Percentiles rank a stretch among this genome's conserved stretches.
phyloP scores from a whole-genome alignment of 2,888 invertebrate species.

The Euproctis similis region DNA sequence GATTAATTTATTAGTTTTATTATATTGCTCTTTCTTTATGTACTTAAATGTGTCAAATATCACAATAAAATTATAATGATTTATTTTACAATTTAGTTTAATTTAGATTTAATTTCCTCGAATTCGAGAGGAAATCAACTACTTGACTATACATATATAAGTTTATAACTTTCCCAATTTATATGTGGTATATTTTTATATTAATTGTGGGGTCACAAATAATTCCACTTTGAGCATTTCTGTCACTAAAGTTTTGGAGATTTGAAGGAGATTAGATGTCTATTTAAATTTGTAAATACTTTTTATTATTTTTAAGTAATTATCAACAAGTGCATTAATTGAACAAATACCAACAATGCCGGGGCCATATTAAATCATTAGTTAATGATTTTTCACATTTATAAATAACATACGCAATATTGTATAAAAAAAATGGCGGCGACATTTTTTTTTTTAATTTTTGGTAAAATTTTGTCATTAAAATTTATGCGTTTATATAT shows the following conservation, averaged over 20 bases:
- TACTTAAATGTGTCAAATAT: conserved; percentile 3
- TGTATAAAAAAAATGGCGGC: too few relatives aligned
- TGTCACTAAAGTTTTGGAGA: too few relatives aligned
- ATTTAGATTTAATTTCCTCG: conserved; percentile 1
- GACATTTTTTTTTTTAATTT: too few relatives aligned
- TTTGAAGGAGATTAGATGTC: too few relatives aligned
- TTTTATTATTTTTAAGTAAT: conserved; percentile 1
- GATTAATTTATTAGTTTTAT: conserved; percentile 2
- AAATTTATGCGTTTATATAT: too few relatives aligned
- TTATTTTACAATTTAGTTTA: conserved; percentile 2
- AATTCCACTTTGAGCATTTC: too few relatives aligned
- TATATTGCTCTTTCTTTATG: neutral
- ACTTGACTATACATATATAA: too few relatives aligned
- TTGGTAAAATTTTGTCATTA: too few relatives aligned
- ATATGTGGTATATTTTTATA: neutral
- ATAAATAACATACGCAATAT: neutral
- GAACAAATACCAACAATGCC: conserved; percentile 5
- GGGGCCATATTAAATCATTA: too few relatives aligned
- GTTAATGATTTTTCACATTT: too few relatives aligned
- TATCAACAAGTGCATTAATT: too few relatives aligned
- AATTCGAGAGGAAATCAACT: neutral
- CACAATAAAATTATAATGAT: conserved; percentile 5
- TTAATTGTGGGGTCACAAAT: neutral
- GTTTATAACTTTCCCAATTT: neutral
- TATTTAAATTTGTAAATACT: conserved; percentile 1